These are phyloP conservation scores for Eulemur coronatus DNA, from an alignment of 2,797 vertebrate species.

Conservation along the genomic window DNA sequence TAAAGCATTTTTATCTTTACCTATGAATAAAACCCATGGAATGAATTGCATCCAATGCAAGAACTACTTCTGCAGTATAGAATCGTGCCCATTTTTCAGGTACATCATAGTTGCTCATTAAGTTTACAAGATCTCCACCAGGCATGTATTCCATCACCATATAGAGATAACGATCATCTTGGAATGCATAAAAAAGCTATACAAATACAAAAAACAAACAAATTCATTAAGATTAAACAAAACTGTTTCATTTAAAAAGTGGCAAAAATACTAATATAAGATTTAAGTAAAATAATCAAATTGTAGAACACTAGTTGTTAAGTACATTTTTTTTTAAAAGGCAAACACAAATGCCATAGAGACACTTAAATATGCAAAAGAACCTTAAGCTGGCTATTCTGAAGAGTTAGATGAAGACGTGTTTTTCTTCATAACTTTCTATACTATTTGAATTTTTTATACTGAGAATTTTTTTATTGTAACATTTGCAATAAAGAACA, in stretches of 20 bases:
- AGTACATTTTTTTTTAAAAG: not conserved
- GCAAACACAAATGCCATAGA: not conserved
- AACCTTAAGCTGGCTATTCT: conserved; percentile 21
- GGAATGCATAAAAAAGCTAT: conserved; percentile 98
- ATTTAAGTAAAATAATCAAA: conserved; percentile 36
- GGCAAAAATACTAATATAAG: conserved; percentile 23
- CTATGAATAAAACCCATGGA: conserved; percentile 99
- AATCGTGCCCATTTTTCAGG: conserved; percentile 99
- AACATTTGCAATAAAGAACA: conserved; percentile 22
- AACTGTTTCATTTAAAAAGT: conserved; percentile 36
- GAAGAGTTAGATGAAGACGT: not conserved
- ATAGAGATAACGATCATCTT: conserved; percentile 98
- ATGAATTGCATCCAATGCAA: conserved; percentile 97
- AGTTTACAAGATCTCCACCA: conserved; percentile 97
- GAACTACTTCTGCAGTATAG: conserved; percentile 98
- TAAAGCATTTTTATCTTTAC: conserved; percentile 82
- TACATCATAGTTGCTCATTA: conserved; percentile 99
- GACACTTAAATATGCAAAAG: not conserved
- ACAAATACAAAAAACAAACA: conserved; percentile 58
- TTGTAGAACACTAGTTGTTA: not conserved
- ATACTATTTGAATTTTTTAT: conserved; percentile 8
- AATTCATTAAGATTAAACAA: conserved; percentile 37
- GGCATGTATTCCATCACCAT: conserved; percentile 99
- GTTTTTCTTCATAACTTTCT: not conserved
- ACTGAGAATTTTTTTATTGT: not conserved